phyloP scores from a whole-genome alignment of 1,140 invertebrate genomes.

The Pantala flavescens region DNA sequence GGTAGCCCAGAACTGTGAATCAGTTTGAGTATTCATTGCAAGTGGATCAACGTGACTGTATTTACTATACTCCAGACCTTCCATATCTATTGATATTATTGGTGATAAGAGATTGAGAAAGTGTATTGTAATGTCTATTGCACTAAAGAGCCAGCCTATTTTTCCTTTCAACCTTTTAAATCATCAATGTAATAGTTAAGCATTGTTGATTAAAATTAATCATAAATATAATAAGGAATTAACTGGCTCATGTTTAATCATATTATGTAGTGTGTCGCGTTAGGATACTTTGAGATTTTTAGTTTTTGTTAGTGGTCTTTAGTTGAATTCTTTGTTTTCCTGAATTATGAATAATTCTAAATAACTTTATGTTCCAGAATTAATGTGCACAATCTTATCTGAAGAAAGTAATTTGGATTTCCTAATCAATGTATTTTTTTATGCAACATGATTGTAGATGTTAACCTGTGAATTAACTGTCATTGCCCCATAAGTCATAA shows the following conservation, averaged over 20 bases:
- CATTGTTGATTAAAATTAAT: background rate
- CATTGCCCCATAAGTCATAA: background rate
- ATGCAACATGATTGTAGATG: background rate
- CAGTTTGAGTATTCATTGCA: background rate
- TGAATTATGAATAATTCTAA: background rate
- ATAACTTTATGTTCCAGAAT: background rate
- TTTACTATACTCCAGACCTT: background rate
- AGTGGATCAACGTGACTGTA: background rate
- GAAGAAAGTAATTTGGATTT: background rate
- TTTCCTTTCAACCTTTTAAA: background rate
- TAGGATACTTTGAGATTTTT: conserved; percentile 1
- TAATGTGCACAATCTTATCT: conserved; percentile 4
- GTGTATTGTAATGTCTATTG: background rate
- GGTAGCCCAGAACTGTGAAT: background rate
- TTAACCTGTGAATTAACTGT: background rate
- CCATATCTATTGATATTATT: conserved; percentile 6
- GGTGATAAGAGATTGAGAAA: background rate
- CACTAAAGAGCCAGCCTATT: background rate
- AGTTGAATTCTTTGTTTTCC: background rate
- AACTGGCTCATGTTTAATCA: background rate
- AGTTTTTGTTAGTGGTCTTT: background rate
- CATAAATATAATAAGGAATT: background rate
- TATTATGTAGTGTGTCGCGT: background rate
- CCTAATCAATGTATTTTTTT: conserved; percentile 8
- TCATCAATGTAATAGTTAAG: background rate